Base-by-base conservation (phyloP, 2,888 invertebrate species). In the Gnatocerus cornutus region DNA sequence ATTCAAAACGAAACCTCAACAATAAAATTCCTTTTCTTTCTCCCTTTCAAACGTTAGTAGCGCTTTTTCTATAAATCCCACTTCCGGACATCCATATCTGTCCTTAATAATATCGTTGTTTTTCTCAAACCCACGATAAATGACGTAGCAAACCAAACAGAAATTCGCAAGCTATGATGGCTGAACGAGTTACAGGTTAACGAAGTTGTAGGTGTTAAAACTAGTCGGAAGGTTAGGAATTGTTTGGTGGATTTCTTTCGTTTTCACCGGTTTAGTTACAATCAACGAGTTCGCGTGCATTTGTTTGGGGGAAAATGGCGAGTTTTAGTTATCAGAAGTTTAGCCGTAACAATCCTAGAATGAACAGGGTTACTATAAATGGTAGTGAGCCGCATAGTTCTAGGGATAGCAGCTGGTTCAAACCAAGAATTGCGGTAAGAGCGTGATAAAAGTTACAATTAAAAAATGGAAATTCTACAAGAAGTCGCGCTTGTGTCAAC, bases 131-230 rank as follows among this genome's bases (percentile, higher is more conserved):
- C 62, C 62, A 62, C 62, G 50, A 50, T 9, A 21, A 12, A 46
- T 50, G 59, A 66, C 58, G 59, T 16, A 29, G 37, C 53, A 56
- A 46, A 37, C 14, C 53, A 29, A 43, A 13, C 53, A 43, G 27
- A 63, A 27, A 53, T 55, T 39, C 41, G 27, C 48, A 41, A 29
- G 13, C 12, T 43, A 33, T 12, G 45, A 13, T 29, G 33, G 16
- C 39, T 21, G 45, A 56, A 48, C 39, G 27, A 63, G 39, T 30
- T 61, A 39, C 61, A 61, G 39, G 48, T 48, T 65, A 21, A 50
- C 48, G 21, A 52, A 16, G 39, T 43, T 70, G 76, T 75, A 75
- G 76, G 76, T 72, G 76, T 75, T 71, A 74, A 73, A 76, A 76
- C 76, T 75, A 71, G 76, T 74, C 73, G 69, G 65, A 58, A 66